These are phyloP conservation scores for Andrena dorsata DNA, from an alignment of 2,888 invertebrate species.

Conservation along the genomic window DNA sequence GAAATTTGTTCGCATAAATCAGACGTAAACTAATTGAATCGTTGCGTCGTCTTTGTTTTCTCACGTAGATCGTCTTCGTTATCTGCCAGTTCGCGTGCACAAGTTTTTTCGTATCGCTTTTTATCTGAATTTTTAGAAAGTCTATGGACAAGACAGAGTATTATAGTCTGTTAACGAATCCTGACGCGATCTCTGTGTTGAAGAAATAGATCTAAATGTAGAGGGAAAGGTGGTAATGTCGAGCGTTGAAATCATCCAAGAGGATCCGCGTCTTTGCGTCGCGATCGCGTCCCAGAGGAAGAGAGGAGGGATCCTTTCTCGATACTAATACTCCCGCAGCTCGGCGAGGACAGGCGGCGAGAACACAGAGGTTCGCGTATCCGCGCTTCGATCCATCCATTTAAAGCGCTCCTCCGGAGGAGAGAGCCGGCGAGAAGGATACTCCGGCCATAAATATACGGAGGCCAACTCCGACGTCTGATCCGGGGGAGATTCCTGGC, in stretches of 20 bases:
- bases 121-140: too few relatives aligned
- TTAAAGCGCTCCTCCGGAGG: constrained; percentile 76
- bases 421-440: constrained; percentile 78
- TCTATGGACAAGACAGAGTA: background rate
- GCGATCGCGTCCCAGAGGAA: constrained; percentile 21
- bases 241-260: constrained; percentile 1
- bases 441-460: constrained; percentile 84
- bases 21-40: background rate
- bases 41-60: background rate
- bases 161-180: background rate
- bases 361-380: constrained; percentile 84
- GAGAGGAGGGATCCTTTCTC: constrained; percentile 42
- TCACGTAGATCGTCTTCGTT: background rate
- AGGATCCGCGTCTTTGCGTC: constrained; percentile 27
- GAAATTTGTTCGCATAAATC: constrained; percentile 9
- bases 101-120: too few relatives aligned
- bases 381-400: constrained; percentile 83
- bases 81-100: background rate
- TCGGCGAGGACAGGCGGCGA: constrained; percentile 77
- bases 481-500: constrained; percentile 80
- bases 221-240: background rate
- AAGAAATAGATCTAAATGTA: background rate
- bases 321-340: constrained; percentile 56
- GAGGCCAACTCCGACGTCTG: constrained; percentile 81
- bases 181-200: background rate